Evolutionary conservation across 2,797 vertebrate genomes (phyloP), one percentile per base, ranked within the genome.

Genomic region (Karalla daura): DNA sequence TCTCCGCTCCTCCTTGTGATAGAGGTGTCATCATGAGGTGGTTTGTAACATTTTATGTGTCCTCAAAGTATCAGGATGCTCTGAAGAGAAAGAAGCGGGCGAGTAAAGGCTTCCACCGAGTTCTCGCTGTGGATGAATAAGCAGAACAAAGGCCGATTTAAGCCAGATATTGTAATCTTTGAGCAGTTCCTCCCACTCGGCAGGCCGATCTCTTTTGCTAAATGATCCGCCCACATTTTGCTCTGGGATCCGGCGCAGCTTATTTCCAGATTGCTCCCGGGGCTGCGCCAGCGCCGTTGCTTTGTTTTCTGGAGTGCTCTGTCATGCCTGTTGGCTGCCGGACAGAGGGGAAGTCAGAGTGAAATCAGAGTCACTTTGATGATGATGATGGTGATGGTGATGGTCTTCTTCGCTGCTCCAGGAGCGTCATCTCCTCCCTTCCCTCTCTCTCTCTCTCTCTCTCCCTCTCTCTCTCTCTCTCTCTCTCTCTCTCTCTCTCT

Each of bases 171-270:
- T 73, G 64, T 74, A 49, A 72, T 86, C 65, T 70, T 36, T 27
- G 12, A 78, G 59, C 5, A 7, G 61, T 58, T 77, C 68, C 58
- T 74, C 85, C 85, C 73, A 80, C 85, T 76, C 74, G 61, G 68
- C 60, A 27, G 24, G 59, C 41, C 53, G 13, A 56, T 74, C 62
- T 47, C 20, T 37, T 50, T 37, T 50, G 59, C 86, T 74, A 60
- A 84, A 81, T 3, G 43, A 72, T 83, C 81, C 52, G 1, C 79
- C 81, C 69, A 84, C 87, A 65, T 74, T 84, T n/a, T 46, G 43
- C 83, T 75, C 67, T 14, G 49, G 60, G 59, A 78, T 21, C 52
- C 30, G 4, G 14, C 17, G 50, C 59, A 45, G 56, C 68, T 83
- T 10, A 36, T 71, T 61, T 76, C 56, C 69, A 40, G 24, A 23